Evolutionary conservation across 92 coral and sea anemone genomes (phyloP), one percentile per base, ranked within the genome.

Genomic region (Montipora capitata): DNA sequence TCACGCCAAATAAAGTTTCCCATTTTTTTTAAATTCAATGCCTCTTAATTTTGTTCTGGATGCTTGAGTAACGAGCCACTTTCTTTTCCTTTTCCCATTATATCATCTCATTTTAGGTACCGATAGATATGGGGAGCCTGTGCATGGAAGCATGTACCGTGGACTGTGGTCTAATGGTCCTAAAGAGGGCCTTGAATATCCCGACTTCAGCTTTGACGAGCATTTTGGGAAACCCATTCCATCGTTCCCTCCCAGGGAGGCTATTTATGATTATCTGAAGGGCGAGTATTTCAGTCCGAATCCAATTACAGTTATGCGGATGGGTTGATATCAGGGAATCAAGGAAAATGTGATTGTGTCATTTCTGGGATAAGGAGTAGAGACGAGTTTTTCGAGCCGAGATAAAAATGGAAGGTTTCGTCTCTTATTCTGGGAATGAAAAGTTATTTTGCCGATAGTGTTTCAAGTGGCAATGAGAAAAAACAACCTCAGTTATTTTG

Each of bases 181-280:
- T 0, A 92, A 92, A 59, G 95, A 92, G 68, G n/a, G 65, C 72
- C 49, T 83, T 57, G 92, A 88, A 70, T 88, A 45, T 72, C 95
- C 95, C 14, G 95, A 92, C 83, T 92, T 87, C 85, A 92, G 92
- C 10, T 92, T 92, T 72, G 89, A 92, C 5, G 92, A 92, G 11
- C 92, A 92, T 83, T 92, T 92, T 73, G 85, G 85, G 51, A 92
- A 82, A 68, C 57, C 95, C 12, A 88, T 92, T 10, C 87, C 95
- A 48, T 92, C 95, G 7, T 92, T n/a, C 69, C 92, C 87, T 14
- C 95, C 95, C 18, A 88, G 95, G 73, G 87, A 88, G 58, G 92
- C 84, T 20, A 71, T 88, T 13, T 73, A 68, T 45, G 95, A 92
- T 74, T 92, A 92, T 71, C 85, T 92, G 82, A 68, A 88, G 70